phyloP scores from a whole-genome alignment of 2,888 invertebrate species.

The Macrostomum cliftonense region DNA sequence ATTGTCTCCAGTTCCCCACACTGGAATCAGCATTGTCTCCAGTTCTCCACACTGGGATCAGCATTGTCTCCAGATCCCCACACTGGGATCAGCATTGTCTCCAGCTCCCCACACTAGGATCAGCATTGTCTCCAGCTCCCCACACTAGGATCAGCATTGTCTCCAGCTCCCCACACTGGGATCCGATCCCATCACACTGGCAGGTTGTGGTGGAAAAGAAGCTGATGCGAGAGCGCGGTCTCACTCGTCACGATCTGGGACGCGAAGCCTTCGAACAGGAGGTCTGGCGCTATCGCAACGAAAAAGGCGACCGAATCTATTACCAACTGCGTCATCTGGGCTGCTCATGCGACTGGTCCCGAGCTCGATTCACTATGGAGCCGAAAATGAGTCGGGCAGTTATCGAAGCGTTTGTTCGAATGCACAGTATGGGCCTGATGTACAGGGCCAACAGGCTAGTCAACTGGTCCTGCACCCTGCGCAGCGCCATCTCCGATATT shows the following conservation, averaged over 20 bases:
- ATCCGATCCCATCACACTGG: neutral
- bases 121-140: too few relatives aligned
- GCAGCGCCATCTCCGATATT: constrained; percentile 74
- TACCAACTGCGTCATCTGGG: constrained; percentile 70
- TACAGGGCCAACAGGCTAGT: constrained; percentile 77
- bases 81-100: too few relatives aligned
- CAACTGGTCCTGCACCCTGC: constrained; percentile 90
- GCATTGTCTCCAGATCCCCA: too few relatives aligned
- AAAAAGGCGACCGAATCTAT: constrained; percentile 57
- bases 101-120: too few relatives aligned
- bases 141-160: neutral
- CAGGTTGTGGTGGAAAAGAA: constrained; percentile 84
- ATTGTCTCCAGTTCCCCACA: too few relatives aligned
- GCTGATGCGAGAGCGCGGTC: constrained; percentile 63
- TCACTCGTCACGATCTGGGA: constrained; percentile 79
- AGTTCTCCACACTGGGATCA: too few relatives aligned
- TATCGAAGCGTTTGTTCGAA: constrained; percentile 71
- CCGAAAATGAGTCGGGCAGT: constrained; percentile 57
- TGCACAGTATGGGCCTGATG: constrained; percentile 70
- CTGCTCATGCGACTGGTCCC: constrained; percentile 79
- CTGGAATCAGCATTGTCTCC: too few relatives aligned
- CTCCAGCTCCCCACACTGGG: neutral
- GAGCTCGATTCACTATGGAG: constrained; percentile 90
- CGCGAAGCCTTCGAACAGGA: constrained; percentile 72
- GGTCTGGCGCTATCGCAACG: constrained; percentile 86